Percentiles rank a stretch among this genome's conserved stretches.
Conservation (phyloP, 1,140 invertebrate genomes). For the Palaemon carinicauda region DNA sequence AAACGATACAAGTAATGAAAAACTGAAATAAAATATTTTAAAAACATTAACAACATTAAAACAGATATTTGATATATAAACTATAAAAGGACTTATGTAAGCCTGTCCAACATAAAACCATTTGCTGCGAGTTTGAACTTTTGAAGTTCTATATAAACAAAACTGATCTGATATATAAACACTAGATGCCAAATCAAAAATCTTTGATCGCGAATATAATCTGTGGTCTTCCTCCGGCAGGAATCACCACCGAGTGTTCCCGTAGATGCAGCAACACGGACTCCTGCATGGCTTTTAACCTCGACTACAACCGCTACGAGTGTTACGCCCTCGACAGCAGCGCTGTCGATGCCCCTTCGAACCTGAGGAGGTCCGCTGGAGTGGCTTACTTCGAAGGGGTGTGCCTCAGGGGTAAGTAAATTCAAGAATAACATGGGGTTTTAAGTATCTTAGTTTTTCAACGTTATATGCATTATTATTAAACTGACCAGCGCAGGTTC, state of each 20-base stretch:
- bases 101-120: too few species aligned
- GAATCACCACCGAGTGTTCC: slow-evolving; percentile 65
- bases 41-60: too few species aligned
- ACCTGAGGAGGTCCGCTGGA: slow-evolving; percentile 64
- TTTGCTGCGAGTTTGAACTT: too few species aligned
- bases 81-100: too few species aligned
- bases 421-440: neutral
- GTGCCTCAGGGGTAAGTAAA: slow-evolving; percentile 64
- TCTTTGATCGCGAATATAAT: neutral
- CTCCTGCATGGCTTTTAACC: slow-evolving; percentile 65
- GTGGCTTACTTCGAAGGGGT: slow-evolving; percentile 67
- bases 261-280: slow-evolving; percentile 63
- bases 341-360: slow-evolving; percentile 62
- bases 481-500: neutral
- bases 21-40: too few species aligned
- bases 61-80: too few species aligned
- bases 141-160: too few species aligned
- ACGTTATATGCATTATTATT: too few species aligned
- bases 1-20: too few species aligned
- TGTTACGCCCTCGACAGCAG: slow-evolving; percentile 64
- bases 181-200: neutral
- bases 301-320: slow-evolving; percentile 66
- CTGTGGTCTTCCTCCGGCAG: slow-evolving; percentile 29
- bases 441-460: neutral
- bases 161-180: neutral